Evolutionary conservation across 2,797 vertebrate species (phyloP), one percentile per base, ranked within the genome.

Genomic region (Argya squamiceps): DNA sequence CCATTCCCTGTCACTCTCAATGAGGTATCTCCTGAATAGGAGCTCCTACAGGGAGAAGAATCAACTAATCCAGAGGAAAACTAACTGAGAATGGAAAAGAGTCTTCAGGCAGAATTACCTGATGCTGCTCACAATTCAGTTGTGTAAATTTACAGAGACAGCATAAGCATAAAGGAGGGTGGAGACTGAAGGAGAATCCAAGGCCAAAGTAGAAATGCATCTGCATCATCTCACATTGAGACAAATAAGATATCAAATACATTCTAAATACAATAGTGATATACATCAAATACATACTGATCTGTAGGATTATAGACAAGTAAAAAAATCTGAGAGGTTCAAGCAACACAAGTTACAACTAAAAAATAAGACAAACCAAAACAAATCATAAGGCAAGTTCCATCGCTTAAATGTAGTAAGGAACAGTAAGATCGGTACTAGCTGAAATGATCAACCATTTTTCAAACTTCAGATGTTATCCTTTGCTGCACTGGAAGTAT

Each of bases 141-240:
- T 0, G 0, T 29, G 7, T 23, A 55, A 41, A 10, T 3, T 37
- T 34, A 43, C 46, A 90, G 46, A 46, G 30, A 53, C 1, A 79
- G 27, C 8, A 19, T 20, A 67, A 67, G 12, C 32, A 55, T 21
- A 67, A 73, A 67, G 32, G 41, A 53, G 14, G 6, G 11, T 22
- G 12, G 20, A 79, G 32, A 62, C 47, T 21, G 27, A 73, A 14
- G 47, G 20, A 73, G 32, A 60, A 60, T 24, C 22, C 34, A 65
- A 53, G 30, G 15, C 24, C 26, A 36, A 12, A 71, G 39, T 0
- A 13, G 34, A 78, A 84, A 60, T n/a, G 6, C 9, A 49, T 32
- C 47, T 60, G 60, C 20, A 53, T 39, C 34, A 60, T 43, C 34
- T 59, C 34, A 36, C 52, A 43, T 6, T 53, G 27, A 47, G 23